Conservation (phyloP, 2,797 vertebrate genomes). For the Mus spretus region DNA sequence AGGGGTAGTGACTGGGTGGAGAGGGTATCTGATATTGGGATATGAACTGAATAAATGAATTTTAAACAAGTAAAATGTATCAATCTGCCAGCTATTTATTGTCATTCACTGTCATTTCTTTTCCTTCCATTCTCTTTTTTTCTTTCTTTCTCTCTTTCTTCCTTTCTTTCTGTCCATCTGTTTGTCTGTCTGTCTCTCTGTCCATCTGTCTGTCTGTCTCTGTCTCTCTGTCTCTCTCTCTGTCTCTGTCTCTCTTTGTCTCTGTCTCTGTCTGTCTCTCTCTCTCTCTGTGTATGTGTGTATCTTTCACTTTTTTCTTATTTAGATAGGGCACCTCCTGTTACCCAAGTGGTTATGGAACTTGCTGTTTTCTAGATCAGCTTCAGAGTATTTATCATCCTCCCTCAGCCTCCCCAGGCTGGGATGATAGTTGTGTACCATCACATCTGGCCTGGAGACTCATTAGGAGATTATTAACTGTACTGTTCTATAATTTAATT, state of each 20-base stretch:
- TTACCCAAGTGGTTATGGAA: neutral
- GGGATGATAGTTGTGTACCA: neutral
- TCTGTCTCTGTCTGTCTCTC: neutral
- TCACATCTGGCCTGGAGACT: neutral
- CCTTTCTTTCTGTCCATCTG: neutral
- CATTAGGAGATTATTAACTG: neutral
- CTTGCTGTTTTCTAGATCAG: neutral
- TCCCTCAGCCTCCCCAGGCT: neutral
- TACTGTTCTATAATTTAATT: neutral
- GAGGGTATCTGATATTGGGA: no score
- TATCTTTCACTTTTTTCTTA: neutral
- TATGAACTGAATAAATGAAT: no score
- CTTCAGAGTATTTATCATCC: neutral
- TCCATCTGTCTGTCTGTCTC: no score
- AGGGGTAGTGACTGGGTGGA: no score
- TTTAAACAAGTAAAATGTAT: no score
- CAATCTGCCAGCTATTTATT: neutral
- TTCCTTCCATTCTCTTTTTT: no score
- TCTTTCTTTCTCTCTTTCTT: neutral
- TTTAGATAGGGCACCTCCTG: neutral
- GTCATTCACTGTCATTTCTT: neutral
- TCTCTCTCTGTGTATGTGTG: no score
- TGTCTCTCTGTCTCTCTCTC: neutral
- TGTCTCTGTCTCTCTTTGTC: neutral
- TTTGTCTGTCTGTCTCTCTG: neutral